A percentile compares a stretch with the other conserved stretches of the same genome.
phyloP scores from a whole-genome alignment of 2,113 vertebrate genomes.

The Microcebus jonahi region DNA sequence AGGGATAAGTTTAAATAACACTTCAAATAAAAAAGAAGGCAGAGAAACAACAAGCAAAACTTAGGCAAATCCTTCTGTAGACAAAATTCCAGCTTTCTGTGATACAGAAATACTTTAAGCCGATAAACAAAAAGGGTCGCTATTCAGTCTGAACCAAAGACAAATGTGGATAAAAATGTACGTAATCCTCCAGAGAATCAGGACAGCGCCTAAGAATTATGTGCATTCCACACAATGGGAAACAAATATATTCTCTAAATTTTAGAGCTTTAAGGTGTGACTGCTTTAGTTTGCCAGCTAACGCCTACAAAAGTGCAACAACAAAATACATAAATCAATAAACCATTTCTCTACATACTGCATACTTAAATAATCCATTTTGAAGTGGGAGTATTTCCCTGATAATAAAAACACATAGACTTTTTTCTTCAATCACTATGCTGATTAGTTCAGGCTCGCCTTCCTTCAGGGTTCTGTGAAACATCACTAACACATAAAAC shows the following conservation, averaged over 20 bases:
- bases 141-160: constrained; percentile 72
- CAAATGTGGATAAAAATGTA: constrained; percentile 66
- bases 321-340: constrained; percentile 61
- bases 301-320: constrained; percentile 51
- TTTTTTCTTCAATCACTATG: constrained; percentile 41
- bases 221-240: constrained; percentile 65
- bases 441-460: constrained; percentile 50
- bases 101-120: constrained; percentile 69
- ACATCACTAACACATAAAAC: not conserved
- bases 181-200: constrained; percentile 67
- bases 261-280: constrained; percentile 72
- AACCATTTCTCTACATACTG: constrained; percentile 53
- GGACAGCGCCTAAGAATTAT: constrained; percentile 59
- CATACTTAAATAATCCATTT: constrained; percentile 60
- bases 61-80: constrained; percentile 52
- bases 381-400: constrained; percentile 55
- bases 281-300: constrained; percentile 61
- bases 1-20: not conserved
- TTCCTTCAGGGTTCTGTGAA: constrained; percentile 23
- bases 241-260: constrained; percentile 67
- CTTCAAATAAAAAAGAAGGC: not conserved
- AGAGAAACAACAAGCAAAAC: constrained; percentile 6
- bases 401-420: constrained; percentile 14
- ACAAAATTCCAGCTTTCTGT: constrained; percentile 67
- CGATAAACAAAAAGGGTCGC: constrained; percentile 72